Conservation (phyloP, 2,113 vertebrate species). For the Sorex fumeus region DNA sequence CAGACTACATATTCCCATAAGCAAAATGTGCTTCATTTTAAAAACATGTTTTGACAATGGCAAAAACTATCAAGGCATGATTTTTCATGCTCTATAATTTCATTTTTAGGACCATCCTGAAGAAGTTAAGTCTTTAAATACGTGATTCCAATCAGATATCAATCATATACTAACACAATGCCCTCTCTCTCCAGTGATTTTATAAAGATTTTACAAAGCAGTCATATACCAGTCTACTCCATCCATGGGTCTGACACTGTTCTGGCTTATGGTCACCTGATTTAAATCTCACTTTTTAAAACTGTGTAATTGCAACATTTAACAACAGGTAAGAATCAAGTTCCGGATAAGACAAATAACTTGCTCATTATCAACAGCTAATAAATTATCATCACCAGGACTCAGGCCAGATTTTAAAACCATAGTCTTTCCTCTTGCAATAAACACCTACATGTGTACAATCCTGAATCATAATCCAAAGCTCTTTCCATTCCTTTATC, state of each 20-base stretch:
- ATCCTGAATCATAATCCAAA: not conserved
- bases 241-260: not conserved
- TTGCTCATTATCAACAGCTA: constrained; percentile 1
- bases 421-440: not conserved
- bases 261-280: constrained; percentile 11
- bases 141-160: not conserved
- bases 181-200: not conserved
- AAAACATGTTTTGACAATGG: constrained; percentile 2
- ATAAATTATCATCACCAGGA: not conserved
- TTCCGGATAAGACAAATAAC: not conserved
- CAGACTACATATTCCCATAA: not conserved
- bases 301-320: constrained; percentile 31
- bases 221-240: not conserved
- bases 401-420: not conserved
- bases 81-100: not conserved
- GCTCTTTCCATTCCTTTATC: constrained; percentile 42
- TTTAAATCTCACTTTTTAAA: constrained; percentile 56
- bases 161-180: not conserved
- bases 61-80: too few relatives aligned
- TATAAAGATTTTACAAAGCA: not conserved
- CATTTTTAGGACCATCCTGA: not conserved
- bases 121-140: constrained; percentile 51
- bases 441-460: not conserved
- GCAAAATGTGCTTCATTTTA: constrained; percentile 25
- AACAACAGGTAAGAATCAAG: constrained; percentile 47